A percentile compares a stretch with the other conserved stretches of the same genome.
Evolutionary conservation across 2,888 invertebrate species (phyloP).

Genomic region (Sinopyrophorus schimmeli): DNA sequence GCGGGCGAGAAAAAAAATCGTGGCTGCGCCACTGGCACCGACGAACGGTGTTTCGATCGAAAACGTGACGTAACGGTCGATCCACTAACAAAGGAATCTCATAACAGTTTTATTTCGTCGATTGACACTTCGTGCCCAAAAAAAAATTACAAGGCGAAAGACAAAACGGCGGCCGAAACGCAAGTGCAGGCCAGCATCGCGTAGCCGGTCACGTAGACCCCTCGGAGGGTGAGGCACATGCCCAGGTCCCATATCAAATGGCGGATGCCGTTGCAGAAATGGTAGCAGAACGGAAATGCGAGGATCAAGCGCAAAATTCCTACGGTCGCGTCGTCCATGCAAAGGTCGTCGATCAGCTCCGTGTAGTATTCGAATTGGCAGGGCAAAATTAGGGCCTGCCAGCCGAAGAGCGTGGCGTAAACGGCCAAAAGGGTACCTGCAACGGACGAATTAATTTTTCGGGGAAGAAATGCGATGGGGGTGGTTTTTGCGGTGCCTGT

Average conservation of each 20-base stretch:
- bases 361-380: constrained; percentile 65
- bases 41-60: no score
- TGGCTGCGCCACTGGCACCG: no score
- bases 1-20: no score
- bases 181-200: constrained; percentile 52
- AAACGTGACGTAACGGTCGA: no score
- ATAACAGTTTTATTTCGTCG: no score
- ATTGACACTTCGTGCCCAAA: no score
- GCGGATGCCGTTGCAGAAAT: constrained; percentile 84
- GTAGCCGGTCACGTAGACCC: constrained; percentile 75
- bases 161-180: neutral
- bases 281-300: constrained; percentile 82
- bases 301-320: constrained; percentile 53
- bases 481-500: constrained; percentile 59
- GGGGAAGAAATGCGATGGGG: neutral
- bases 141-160: no score
- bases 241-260: constrained; percentile 88
- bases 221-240: constrained; percentile 70
- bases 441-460: neutral
- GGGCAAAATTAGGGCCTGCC: constrained; percentile 64
- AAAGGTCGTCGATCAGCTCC: constrained; percentile 56
- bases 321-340: no score
- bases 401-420: constrained; percentile 34
- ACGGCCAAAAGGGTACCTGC: constrained; percentile 1
- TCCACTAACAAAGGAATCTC: no score